Conservation (phyloP, 2,113 vertebrate species). For the Alosa alosa region DNA sequence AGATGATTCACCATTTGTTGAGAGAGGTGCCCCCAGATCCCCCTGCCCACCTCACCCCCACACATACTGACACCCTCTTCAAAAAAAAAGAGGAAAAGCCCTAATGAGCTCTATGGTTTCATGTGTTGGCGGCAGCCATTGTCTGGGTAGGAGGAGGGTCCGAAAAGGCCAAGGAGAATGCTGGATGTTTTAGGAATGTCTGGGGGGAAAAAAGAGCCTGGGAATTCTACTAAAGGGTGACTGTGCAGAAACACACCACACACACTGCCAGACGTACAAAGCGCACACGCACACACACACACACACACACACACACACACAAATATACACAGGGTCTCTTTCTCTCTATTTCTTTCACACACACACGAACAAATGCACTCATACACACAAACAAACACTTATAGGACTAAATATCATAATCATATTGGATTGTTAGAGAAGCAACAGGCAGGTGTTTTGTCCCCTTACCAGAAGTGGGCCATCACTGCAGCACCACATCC, state of each 20-base stretch:
- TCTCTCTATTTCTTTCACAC: background rate
- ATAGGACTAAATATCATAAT: background rate
- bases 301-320: background rate
- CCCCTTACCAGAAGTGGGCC: background rate
- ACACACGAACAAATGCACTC: background rate
- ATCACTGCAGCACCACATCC: background rate
- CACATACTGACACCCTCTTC: background rate
- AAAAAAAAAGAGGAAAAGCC: slow-evolving; percentile 39
- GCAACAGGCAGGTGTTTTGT: background rate
- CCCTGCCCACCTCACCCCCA: background rate
- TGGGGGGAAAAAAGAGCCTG: background rate
- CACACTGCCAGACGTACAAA: background rate
- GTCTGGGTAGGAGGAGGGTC: slow-evolving; percentile 9
- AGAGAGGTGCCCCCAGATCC: slow-evolving; percentile 30
- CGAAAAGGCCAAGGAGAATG: slow-evolving; percentile 28
- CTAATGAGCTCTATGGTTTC: slow-evolving; percentile 50
- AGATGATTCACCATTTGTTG: slow-evolving; percentile 47
- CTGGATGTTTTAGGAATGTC: slow-evolving; percentile 1
- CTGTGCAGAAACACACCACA: background rate
- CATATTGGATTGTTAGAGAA: background rate
- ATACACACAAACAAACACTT: background rate
- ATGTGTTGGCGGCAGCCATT: slow-evolving; percentile 29
- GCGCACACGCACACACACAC: background rate
- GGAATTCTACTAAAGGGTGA: background rate
- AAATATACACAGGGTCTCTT: background rate